Percentiles rank a stretch among this genome's conserved stretches.
These are phyloP conservation scores for Elanus axillaris DNA, from an alignment of 2,113 vertebrate genomes.

Conservation along the genomic window DNA sequence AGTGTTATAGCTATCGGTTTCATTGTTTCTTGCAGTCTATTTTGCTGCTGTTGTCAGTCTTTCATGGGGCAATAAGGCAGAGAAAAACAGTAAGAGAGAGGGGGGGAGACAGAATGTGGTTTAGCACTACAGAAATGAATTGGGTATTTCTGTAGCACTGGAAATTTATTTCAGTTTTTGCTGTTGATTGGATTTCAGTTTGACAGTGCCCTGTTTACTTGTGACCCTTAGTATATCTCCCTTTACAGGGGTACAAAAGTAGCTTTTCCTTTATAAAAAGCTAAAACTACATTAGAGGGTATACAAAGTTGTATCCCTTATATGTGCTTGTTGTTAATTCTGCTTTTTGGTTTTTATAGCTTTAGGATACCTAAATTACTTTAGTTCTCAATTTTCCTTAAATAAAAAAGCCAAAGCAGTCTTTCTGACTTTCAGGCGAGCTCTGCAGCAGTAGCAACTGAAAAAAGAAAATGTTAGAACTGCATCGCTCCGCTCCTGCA, in stretches of 20 bases:
- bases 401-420: neutral
- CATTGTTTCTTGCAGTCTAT: neutral
- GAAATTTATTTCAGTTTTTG: neutral
- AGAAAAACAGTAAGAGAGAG: neutral
- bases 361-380: neutral
- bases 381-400: neutral
- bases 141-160: neutral
- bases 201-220: neutral
- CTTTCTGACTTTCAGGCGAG: neutral
- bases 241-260: neutral
- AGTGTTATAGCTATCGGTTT: neutral
- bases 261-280: neutral
- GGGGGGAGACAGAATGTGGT: neutral
- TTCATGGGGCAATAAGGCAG: neutral
- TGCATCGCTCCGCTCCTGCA: rapidly evolving
- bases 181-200: neutral
- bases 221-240: neutral
- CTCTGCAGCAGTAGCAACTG: neutral
- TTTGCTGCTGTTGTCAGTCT: neutral
- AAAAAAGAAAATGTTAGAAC: neutral
- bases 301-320: rapidly evolving
- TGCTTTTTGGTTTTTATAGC: neutral
- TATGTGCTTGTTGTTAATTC: rapidly evolving
- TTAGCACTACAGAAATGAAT: neutral
- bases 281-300: neutral